A percentile compares a stretch with the other conserved stretches of the same genome.
Conservation (phyloP, 2,113 vertebrate genomes). For the Pycnonotus jocosus region DNA sequence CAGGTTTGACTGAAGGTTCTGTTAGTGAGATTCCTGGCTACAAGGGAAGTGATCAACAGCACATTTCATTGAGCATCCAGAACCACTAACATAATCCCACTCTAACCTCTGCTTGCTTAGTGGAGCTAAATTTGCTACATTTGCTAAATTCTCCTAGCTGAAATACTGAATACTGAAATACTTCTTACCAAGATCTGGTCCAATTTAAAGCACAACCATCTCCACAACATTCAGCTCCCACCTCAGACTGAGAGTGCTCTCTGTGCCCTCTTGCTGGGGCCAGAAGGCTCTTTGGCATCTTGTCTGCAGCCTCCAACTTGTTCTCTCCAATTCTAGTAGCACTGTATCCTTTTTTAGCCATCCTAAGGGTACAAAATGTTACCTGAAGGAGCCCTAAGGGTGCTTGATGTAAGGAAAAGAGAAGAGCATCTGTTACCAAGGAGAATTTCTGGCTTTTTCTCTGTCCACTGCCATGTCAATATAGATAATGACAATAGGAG, state of each 20-base stretch:
- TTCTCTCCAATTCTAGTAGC: not conserved
- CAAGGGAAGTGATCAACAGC: not conserved
- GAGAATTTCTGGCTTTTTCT: not conserved
- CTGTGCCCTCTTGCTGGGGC: not conserved
- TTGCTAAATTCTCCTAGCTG: not conserved
- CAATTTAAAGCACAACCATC: not conserved
- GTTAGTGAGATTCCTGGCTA: not conserved
- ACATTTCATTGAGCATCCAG: not conserved
- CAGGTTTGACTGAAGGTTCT: not conserved
- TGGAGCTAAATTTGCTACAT: not conserved
- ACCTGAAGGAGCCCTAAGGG: not conserved
- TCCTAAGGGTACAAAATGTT: not conserved
- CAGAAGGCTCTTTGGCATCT: not conserved
- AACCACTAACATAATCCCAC: not conserved
- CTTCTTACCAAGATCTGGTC: not conserved
- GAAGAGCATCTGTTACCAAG: not conserved
- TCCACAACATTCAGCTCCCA: not conserved
- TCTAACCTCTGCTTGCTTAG: not conserved
- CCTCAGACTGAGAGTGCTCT: not conserved
- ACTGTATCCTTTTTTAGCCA: not conserved
- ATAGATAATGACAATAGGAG: not conserved
- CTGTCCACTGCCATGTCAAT: not conserved
- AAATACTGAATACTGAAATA: not conserved
- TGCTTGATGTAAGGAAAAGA: not conserved
- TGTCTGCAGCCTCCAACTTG: not conserved